These are phyloP conservation scores for Sicus ferrugineus DNA, from an alignment of 2,888 invertebrate species.

Conservation along the genomic window DNA sequence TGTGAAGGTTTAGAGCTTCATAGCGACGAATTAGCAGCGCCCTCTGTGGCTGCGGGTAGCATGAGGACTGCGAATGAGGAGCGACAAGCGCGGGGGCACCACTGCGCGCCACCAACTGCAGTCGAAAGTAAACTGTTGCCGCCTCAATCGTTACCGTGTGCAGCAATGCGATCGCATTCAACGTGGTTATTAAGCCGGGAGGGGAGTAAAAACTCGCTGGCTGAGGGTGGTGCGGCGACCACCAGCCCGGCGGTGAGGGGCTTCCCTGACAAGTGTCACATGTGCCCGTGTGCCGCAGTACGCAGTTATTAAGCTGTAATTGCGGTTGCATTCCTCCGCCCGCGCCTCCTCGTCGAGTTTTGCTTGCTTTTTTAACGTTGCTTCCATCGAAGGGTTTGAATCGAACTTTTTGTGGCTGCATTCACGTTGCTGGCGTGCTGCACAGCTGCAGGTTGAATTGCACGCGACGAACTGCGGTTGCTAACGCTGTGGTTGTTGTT, in stretches of 20 bases:
- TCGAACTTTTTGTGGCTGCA: background rate
- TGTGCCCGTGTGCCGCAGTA: background rate
- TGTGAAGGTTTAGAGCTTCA: conserved; percentile 62
- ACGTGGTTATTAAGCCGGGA: background rate
- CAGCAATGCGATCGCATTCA: conserved; percentile 29
- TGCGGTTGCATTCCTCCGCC: conserved; percentile 15
- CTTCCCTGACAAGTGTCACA: background rate
- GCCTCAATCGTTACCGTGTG: conserved; percentile 26
- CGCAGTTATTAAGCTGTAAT: conserved; percentile 21
- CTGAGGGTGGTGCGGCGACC: background rate
- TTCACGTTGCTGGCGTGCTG: background rate
- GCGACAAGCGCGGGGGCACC: background rate
- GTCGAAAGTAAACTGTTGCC: conserved; percentile 27
- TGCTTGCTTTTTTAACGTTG: conserved; percentile 28
- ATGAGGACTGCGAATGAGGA: background rate
- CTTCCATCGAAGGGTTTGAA: conserved; percentile 19
- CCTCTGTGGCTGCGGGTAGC: background rate
- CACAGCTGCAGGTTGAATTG: background rate
- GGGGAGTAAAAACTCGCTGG: background rate
- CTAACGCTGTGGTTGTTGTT: background rate
- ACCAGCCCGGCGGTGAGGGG: background rate
- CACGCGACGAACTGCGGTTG: background rate
- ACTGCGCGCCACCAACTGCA: background rate
- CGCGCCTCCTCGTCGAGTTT: background rate
- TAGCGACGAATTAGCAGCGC: conserved; percentile 49